Evolutionary conservation across 2,888 invertebrate genomes (phyloP).

Genomic region (Tenthredo mesomela): DNA sequence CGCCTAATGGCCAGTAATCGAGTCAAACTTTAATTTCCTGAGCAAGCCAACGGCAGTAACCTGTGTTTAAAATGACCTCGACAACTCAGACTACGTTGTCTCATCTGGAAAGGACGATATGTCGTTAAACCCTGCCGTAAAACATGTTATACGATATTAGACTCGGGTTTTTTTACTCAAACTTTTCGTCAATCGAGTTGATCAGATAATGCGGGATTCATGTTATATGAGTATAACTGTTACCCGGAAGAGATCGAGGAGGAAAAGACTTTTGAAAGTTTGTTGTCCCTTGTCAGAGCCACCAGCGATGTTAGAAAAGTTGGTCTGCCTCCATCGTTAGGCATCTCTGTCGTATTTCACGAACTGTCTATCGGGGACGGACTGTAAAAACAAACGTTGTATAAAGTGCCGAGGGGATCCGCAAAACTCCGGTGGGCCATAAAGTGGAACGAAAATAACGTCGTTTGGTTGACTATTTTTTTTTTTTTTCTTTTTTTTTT

Average conservation of each 20-base stretch:
- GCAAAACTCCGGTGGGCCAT: slow-evolving; percentile 32
- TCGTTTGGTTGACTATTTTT: slow-evolving; percentile 29
- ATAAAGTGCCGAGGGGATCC: slow-evolving; percentile 47
- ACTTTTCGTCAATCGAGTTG: slow-evolving; percentile 26
- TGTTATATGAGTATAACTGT: slow-evolving; percentile 34
- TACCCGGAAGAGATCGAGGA: slow-evolving; percentile 25
- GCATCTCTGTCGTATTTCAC: slow-evolving; percentile 50
- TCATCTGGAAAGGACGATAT: background rate
- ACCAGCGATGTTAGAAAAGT: slow-evolving; percentile 46
- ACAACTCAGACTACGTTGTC: background rate
- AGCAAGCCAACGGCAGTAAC: slow-evolving; percentile 66
- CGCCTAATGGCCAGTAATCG: slow-evolving; percentile 73
- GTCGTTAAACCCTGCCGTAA: background rate
- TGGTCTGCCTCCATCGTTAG: slow-evolving; percentile 43
- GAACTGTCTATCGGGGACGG: slow-evolving; percentile 51
- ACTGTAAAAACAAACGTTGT: slow-evolving; percentile 53
- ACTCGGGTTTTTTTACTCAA: background rate
- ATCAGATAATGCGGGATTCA: slow-evolving; percentile 29
- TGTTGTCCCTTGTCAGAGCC: slow-evolving; percentile 48
- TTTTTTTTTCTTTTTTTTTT: slow-evolving; percentile 2
- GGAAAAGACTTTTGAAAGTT: slow-evolving; percentile 43
- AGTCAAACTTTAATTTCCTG: slow-evolving; percentile 75
- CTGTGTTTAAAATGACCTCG: slow-evolving; percentile 68
- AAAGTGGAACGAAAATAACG: slow-evolving; percentile 50
- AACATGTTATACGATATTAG: background rate